A percentile compares a stretch with the other conserved stretches of the same genome.
These are phyloP conservation scores for Asbolus verrucosus DNA, from an alignment of 1,140 invertebrate species.

Conservation along the genomic window DNA sequence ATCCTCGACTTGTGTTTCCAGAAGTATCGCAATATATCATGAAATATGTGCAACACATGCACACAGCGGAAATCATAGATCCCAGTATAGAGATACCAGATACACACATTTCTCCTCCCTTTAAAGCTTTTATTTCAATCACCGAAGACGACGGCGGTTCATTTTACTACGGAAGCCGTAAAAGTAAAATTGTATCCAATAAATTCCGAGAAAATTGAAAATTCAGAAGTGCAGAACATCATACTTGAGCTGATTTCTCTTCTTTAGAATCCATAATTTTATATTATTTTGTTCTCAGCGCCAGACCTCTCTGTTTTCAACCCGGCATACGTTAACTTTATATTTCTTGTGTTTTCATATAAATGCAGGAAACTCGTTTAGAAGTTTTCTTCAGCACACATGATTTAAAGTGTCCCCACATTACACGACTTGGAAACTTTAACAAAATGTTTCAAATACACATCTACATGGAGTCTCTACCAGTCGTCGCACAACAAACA, in stretches of 20 bases:
- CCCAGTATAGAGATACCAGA: background rate
- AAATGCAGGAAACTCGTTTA: slow-evolving; percentile 39
- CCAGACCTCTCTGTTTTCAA: slow-evolving; percentile 32
- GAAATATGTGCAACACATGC: too few species aligned
- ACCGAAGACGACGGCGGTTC: slow-evolving; percentile 31
- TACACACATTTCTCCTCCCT: slow-evolving; percentile 7
- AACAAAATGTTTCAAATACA: background rate
- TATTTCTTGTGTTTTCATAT: slow-evolving; percentile 40
- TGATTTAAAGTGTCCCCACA: slow-evolving; percentile 35
- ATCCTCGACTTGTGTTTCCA: background rate
- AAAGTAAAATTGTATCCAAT: slow-evolving; percentile 53
- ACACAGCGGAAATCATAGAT: too few species aligned
- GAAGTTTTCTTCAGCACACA: slow-evolving; percentile 32
- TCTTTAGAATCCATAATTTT: slow-evolving; percentile 51
- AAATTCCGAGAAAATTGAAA: slow-evolving; percentile 51
- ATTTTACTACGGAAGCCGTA: slow-evolving; percentile 42
- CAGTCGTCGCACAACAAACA: too few species aligned
- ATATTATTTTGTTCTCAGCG: slow-evolving; percentile 48
- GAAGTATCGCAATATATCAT: too few species aligned
- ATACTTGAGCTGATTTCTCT: slow-evolving; percentile 50
- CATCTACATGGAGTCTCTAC: too few species aligned
- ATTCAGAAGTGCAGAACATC: slow-evolving; percentile 49
- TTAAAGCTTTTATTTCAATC: slow-evolving; percentile 27
- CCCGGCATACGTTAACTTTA: slow-evolving; percentile 45
- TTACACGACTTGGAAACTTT: slow-evolving; percentile 6